Evolutionary conservation across 2,888 invertebrate species (phyloP), one percentile per base, ranked within the genome.

Genomic region (Hypolimnas misippus): DNA sequence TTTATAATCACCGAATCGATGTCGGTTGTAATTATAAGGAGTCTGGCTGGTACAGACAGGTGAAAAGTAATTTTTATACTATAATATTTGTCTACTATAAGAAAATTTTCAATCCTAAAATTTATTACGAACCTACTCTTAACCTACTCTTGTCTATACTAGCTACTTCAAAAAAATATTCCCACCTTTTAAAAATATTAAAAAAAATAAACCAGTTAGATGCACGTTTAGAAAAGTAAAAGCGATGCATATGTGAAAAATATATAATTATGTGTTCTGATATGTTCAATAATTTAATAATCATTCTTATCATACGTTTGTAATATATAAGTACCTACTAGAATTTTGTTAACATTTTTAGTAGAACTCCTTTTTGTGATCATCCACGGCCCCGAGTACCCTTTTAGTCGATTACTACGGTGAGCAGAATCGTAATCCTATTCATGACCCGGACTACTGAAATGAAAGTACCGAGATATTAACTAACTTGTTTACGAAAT

Each of bases 21-120:
- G 2, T 49, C 29, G 46, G 46, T 46, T 54, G 46, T 46, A 38
- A 25, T 29, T 25, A 33, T 53, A 46, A 46, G 12, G 52, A 35
- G 53, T 61, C 61, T 61, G 40, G 50, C 61, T 55, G 61, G 61
- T 50, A 31, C 61, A 33, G 55, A 61, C 55, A 14, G 7, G 3
- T 10, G 10, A 29, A 29, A n/a, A 10, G 25, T 7, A 17, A 31
- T 56, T 56, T 56, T 56, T 56, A 46, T 40, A 40, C 16, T 5
- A 40, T 40, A 49, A 29, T n/a, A 29, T 17, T 10, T 46, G 21
- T 46, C 21, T n/a, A 46, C 21, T 46, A n/a, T 50, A 31, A 31
- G 29, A 31, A 31, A 16, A 31, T 50, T 50, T 31, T 31, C 29
- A 31, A 31, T 35, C 33, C 49, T 46, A 21, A 46, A 10, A 19